These are phyloP conservation scores for Cremastinae sp. DNA, from an alignment of 2,888 invertebrate genomes.

Conservation along the genomic window DNA sequence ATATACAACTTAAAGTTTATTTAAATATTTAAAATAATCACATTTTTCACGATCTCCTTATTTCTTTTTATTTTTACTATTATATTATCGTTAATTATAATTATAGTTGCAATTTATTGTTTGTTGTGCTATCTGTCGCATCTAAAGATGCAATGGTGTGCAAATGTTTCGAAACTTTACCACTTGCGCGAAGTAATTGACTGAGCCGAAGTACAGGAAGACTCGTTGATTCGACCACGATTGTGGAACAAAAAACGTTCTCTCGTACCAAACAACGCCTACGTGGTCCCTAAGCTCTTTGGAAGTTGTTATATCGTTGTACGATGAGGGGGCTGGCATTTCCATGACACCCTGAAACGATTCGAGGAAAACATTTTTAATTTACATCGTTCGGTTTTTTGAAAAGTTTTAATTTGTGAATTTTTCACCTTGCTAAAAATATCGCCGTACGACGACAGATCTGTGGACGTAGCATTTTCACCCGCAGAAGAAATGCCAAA, in stretches of 20 bases:
- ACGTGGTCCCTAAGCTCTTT: conserved; percentile 92
- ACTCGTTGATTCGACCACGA: conserved; percentile 88
- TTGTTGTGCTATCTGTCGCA: no score
- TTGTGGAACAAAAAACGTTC: conserved; percentile 90
- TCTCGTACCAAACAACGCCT: conserved; percentile 98
- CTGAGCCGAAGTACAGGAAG: conserved; percentile 95
- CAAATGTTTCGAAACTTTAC: no score
- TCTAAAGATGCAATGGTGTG: no score
- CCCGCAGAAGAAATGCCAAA: conserved; percentile 88
- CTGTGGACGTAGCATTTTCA: conserved; percentile 88
- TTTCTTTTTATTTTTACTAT: no score
- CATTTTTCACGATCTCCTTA: no score
- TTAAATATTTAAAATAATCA: no score
- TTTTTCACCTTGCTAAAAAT: conserved; percentile 85
- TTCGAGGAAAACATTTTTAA: no score
- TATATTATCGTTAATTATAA: no score
- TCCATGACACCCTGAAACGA: conserved; percentile 84
- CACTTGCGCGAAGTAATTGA: conserved; percentile 95
- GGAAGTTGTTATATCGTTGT: conserved; percentile 95
- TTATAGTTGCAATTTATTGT: conserved; percentile 57
- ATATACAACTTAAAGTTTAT: no score
- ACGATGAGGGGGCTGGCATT: conserved; percentile 98
- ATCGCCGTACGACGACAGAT: conserved; percentile 87
- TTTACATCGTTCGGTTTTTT: no score
- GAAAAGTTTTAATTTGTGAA: neutral